Evolutionary conservation across 2,113 vertebrate genomes (phyloP).

Genomic region (Ibidorhyncha struthersii): DNA sequence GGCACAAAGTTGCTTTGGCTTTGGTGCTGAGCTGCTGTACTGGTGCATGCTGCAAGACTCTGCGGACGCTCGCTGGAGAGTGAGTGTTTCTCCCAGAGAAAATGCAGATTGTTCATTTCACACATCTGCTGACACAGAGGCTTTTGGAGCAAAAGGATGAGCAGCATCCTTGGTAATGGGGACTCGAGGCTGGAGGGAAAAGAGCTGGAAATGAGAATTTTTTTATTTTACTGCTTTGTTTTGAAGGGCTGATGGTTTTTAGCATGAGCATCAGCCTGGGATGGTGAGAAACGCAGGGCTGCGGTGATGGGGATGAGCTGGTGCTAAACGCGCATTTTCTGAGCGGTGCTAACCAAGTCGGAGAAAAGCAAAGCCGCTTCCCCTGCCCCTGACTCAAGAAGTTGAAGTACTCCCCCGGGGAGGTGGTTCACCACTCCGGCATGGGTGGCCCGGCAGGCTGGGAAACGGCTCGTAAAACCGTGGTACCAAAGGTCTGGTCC

Average conservation of each 20-base stretch:
- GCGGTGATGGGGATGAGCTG: background rate
- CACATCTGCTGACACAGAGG: fast-evolving
- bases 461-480: background rate
- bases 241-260: background rate
- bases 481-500: background rate
- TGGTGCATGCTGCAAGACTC: fast-evolving
- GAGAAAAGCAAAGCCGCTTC: too few relatives aligned
- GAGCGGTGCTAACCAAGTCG: background rate
- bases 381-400: background rate
- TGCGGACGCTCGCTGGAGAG: fast-evolving
- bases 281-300: background rate
- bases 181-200: background rate
- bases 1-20: background rate
- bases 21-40: background rate
- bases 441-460: too few relatives aligned
- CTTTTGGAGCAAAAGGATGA: background rate
- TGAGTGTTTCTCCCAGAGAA: background rate
- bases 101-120: fast-evolving
- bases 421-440: background rate
- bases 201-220: background rate
- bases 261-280: background rate
- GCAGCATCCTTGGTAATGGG: background rate
- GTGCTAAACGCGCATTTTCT: background rate
- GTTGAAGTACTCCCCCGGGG: background rate
- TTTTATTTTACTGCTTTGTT: background rate